Conservation (phyloP, 2,113 vertebrate genomes). For the Lagopus muta region DNA sequence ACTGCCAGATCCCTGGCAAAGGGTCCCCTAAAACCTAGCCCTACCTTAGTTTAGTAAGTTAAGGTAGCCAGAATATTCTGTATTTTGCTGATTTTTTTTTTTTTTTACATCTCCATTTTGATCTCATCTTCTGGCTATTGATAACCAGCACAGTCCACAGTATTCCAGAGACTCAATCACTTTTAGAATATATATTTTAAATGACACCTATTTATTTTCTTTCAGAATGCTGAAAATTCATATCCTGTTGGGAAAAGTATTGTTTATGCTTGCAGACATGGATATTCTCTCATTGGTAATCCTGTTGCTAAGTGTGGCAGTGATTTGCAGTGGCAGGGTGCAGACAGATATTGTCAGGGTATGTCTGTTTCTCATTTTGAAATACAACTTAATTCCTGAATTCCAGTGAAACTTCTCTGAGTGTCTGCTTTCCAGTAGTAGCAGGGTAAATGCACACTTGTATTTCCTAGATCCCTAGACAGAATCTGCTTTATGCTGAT, state of each 20-base stretch:
- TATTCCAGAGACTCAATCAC: neutral
- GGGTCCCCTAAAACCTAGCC: neutral
- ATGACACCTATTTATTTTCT: constrained; percentile 7
- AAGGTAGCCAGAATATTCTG: neutral
- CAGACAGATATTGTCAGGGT: constrained; percentile 84
- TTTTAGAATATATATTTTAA: neutral
- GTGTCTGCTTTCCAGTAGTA: neutral
- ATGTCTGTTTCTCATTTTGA: constrained; percentile 47
- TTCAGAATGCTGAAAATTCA: constrained; percentile 66
- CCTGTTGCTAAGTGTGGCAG: constrained; percentile 81
- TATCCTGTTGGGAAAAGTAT: constrained; percentile 85
- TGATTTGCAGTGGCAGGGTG: constrained; percentile 80
- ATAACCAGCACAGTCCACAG: neutral
- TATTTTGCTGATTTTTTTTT: neutral
- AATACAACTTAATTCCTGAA: neutral
- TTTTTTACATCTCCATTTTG: neutral
- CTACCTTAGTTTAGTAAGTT: neutral
- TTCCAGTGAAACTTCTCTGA: neutral
- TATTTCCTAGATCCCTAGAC: neutral
- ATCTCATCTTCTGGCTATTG: neutral
- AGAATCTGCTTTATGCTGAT: neutral
- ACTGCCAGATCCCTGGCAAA: neutral
- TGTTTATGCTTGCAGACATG: constrained; percentile 83
- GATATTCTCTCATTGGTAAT: constrained; percentile 82
- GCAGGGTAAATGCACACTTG: rapidly evolving